A percentile compares a stretch with the other conserved stretches of the same genome.
phyloP scores from a whole-genome alignment of 2,888 invertebrate species.

The Caenorhabditis doughertyi region DNA sequence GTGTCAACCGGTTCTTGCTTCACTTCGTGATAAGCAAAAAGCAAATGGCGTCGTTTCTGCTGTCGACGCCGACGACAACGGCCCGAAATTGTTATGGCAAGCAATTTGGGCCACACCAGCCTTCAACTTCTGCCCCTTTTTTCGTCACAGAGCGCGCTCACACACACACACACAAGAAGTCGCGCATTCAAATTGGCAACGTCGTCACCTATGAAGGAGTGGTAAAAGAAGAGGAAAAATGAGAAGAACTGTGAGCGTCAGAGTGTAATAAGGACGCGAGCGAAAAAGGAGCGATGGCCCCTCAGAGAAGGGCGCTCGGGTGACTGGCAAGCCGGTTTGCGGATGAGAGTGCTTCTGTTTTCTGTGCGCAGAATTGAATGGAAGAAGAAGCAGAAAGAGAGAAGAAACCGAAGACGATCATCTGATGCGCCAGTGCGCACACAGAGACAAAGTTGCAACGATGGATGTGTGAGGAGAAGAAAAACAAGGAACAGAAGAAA shows the following conservation, averaged over 20 bases:
- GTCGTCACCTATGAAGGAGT: slow-evolving; percentile 27
- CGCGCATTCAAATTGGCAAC: slow-evolving; percentile 60
- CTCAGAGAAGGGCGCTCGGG: slow-evolving; percentile 43
- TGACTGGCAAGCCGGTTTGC: slow-evolving; percentile 55
- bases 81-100: slow-evolving; percentile 63
- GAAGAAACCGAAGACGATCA: slow-evolving; percentile 49
- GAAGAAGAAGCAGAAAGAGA: slow-evolving; percentile 42
- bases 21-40: slow-evolving; percentile 61
- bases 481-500: slow-evolving; percentile 29
- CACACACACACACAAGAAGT: slow-evolving; percentile 50
- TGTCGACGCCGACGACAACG: slow-evolving; percentile 32
- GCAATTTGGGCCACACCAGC: slow-evolving; percentile 46
- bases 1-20: slow-evolving; percentile 61
- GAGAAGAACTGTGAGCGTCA: slow-evolving; percentile 51
- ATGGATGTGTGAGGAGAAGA: slow-evolving; percentile 46
- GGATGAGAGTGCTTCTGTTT: slow-evolving; percentile 63
- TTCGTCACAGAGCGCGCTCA: slow-evolving; percentile 48
- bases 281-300: slow-evolving; percentile 51
- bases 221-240: slow-evolving; percentile 26
- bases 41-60: slow-evolving; percentile 57
- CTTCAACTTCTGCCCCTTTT: slow-evolving; percentile 26
- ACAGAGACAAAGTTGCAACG: slow-evolving; percentile 48
- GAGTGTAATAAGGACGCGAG: slow-evolving; percentile 62
- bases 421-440: slow-evolving; percentile 53
- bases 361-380: slow-evolving; percentile 56